These are phyloP conservation scores for Catocala nupta DNA, from an alignment of 2,888 invertebrate species.

Conservation along the genomic window DNA sequence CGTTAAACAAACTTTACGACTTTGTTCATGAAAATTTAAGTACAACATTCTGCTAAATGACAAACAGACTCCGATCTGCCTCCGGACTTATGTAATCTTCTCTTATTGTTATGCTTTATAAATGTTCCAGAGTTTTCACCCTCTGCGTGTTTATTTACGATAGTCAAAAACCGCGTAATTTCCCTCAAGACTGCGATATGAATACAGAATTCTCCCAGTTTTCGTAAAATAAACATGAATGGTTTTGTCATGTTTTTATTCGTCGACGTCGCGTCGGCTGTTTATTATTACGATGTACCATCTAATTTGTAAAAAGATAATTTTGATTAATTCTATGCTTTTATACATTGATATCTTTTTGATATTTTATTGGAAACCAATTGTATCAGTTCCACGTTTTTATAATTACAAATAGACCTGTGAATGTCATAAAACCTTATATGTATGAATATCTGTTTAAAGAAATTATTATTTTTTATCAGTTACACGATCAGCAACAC, in stretches of 20 bases:
- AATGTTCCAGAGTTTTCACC: slow-evolving; percentile 43
- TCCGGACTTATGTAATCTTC: slow-evolving; percentile 53
- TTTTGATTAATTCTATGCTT: too few relatives aligned
- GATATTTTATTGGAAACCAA: too few relatives aligned
- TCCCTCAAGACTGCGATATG: slow-evolving; percentile 22
- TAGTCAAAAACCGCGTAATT: slow-evolving; percentile 40
- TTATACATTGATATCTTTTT: too few relatives aligned
- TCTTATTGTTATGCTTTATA: slow-evolving; percentile 52
- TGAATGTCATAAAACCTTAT: too few relatives aligned
- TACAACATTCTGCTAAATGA: slow-evolving; percentile 57
- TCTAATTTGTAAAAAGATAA: too few relatives aligned
- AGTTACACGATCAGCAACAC: too few relatives aligned
- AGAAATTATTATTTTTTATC: too few relatives aligned
- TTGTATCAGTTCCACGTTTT: too few relatives aligned
- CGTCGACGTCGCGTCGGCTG: neutral
- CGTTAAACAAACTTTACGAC: slow-evolving; percentile 66
- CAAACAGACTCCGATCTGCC: slow-evolving; percentile 52
- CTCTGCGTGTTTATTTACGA: slow-evolving; percentile 34
- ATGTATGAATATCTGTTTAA: too few relatives aligned
- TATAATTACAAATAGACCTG: too few relatives aligned
- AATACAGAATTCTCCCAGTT: neutral
- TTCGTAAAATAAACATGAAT: neutral
- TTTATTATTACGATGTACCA: too few relatives aligned
- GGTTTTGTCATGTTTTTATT: neutral
- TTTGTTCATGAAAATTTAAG: slow-evolving; percentile 65